Conservation (phyloP, 2,888 invertebrate genomes). For the Oxytorus armatus region DNA sequence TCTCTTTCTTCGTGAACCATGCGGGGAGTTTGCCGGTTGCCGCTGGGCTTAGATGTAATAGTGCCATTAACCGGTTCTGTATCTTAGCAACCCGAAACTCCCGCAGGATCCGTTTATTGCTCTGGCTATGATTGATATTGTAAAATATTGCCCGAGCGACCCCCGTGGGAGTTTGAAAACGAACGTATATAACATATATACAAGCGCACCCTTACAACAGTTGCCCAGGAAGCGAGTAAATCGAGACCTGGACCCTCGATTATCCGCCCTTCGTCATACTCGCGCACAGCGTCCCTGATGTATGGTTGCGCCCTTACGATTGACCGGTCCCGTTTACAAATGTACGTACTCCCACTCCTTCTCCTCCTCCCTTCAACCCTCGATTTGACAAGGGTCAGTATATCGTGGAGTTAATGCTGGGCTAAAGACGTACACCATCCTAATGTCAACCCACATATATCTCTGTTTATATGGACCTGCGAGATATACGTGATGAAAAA, state of each 20-base stretch:
- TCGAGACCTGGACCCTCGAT: constrained; percentile 13
- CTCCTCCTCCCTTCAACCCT: not conserved
- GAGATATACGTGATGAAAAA: constrained; percentile 12
- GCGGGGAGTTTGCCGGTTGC: constrained; percentile 63
- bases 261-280: constrained; percentile 46
- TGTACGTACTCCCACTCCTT: constrained; percentile 43
- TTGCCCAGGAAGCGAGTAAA: constrained; percentile 13
- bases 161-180: constrained; percentile 35
- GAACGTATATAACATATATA: constrained; percentile 16
- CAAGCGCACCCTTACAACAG: not conserved
- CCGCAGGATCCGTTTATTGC: constrained; percentile 78
- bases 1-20: constrained; percentile 38
- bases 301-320: constrained; percentile 56
- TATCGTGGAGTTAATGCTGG: constrained; percentile 55
- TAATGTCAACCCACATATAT: constrained; percentile 28
- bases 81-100: constrained; percentile 79
- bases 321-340: constrained; percentile 66
- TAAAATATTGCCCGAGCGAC: constrained; percentile 75
- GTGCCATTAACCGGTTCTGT: constrained; percentile 81
- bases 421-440: constrained; percentile 43
- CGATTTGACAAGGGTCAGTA: constrained; percentile 59
- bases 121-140: constrained; percentile 80
- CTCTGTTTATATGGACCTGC: constrained; percentile 27
- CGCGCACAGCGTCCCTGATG: constrained; percentile 12
- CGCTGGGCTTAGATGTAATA: constrained; percentile 77